Evolutionary conservation across 2,888 invertebrate genomes (phyloP), one percentile per base, ranked within the genome.

Genomic region (Anodontia alba): DNA sequence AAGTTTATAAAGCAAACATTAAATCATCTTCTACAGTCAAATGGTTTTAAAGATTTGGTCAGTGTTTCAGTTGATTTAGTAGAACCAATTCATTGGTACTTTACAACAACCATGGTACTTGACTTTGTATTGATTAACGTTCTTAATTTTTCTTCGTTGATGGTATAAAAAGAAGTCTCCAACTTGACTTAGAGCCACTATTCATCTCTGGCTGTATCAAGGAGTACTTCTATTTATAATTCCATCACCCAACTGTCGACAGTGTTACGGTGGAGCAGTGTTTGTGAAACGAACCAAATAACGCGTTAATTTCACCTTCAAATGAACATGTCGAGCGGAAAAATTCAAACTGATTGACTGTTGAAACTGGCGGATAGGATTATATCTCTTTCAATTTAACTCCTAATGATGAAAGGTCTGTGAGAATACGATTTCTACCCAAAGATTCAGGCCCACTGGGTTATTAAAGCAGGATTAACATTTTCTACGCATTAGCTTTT

Each of bases 281-380:
- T 62, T 33, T 62, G 62, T 62, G 62, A 33, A 62, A 62, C 29
- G 33, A 62, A 62, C 62, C 62, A 62, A 62, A 62, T 62, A 62
- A 62, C 3, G 62, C 33, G 33, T 17, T 62, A 62, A 62, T 62
- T 62, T 62, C 62, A 62, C 29, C 62, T 62, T 62, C 33, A 62
- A 62, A 62, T 33, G 62, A 62, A 20, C 33, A 29, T 62, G 62
- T 62, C 23, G 29, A n/a, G 62, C 62, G 62, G 62, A 62, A 62
- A 62, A 62, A 62, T 62, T 62, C 62, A 62, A 62, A 62, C 62
- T 62, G 62, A 62, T 62, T 62, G 62, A 62, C 33, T 62, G 62
- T 33, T 62, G 62, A 62, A 62, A 62, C 23, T 17, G 33, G 62
- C 33, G 62, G 23, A 62, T 31, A 23, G 62, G 62, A 62, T 62